Evolutionary conservation across 2,888 invertebrate species (phyloP), one percentile per base, ranked within the genome.

Genomic region (Sycophila texana): DNA sequence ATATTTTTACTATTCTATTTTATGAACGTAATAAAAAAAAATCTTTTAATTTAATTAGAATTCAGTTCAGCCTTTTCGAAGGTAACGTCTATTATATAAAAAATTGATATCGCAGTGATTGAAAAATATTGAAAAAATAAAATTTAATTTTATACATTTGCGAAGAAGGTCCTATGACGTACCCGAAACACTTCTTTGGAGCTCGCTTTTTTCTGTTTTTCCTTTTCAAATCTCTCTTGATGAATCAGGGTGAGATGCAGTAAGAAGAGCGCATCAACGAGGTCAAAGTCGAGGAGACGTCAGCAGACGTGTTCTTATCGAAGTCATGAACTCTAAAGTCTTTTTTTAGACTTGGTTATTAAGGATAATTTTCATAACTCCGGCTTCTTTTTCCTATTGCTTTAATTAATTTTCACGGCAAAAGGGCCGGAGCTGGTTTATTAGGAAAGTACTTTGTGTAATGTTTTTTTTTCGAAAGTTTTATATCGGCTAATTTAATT

Each of bases 201-300:
- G 39, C 39, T 39, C 39, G 10, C 39, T 39, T 39, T 39, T 39
- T 39, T 39, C 39, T 10, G 10, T 39, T 39, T 39, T 7, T 39
- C 39, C 10, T 39, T 39, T 39, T 10, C 39, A 10, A 39, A 39
- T 39, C 5, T 39, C 53, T 26, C 72, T 63, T 39, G 53, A 73
- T 53, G 61, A 51, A 53, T 53, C 7, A 26, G 30, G 53, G 10
- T 39, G 39, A 18, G 18, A 16, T 30, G 51, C 18, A 63, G 61
- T 30, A 51, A 58, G 60, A n/a, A 22, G 20, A 57, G 49, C 57
- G 20, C 63, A 47, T 77, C 55, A 71, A 63, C 57, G 71, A 61
- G 57, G 77, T 77, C 70, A 77, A 65, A 71, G 71, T 71, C 71
- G 71, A 77, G 65, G 57, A 77, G 71, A 61, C 61, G 49, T 16